phyloP scores from a whole-genome alignment of 2,113 vertebrate species.

The Myotis yumanensis region DNA sequence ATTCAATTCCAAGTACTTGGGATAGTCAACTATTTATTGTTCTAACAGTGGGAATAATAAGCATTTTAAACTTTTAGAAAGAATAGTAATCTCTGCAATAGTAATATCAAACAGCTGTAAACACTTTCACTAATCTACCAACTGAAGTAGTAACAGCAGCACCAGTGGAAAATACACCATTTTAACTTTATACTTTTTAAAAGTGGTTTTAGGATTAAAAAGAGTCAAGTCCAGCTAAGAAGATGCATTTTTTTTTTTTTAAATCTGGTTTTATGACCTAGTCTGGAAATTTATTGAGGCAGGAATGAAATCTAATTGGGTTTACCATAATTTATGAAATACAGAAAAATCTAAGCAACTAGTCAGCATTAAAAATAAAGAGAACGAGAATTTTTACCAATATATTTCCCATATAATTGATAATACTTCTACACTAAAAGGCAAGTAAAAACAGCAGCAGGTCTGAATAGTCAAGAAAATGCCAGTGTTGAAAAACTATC shows the following conservation, averaged over 20 bases:
- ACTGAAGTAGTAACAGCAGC: background rate
- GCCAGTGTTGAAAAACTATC: background rate
- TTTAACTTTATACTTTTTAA: background rate
- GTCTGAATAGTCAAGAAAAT: background rate
- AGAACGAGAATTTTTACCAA: background rate
- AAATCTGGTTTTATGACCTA: background rate
- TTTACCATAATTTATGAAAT: background rate
- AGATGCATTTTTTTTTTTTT: background rate
- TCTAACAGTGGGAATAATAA: background rate
- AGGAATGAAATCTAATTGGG: background rate
- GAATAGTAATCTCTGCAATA: background rate
- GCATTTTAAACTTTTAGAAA: background rate
- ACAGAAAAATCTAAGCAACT: background rate
- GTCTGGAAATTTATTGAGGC: background rate
- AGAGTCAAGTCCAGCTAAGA: background rate
- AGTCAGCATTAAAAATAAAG: background rate
- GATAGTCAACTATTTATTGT: constrained; percentile 12
- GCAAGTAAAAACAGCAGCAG: background rate
- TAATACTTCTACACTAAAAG: background rate
- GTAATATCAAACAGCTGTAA: background rate
- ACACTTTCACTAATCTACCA: background rate
- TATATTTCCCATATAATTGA: background rate
- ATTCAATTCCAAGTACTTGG: constrained; percentile 82
- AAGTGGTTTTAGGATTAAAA: background rate
- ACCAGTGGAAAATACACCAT: background rate